Percentiles rank a stretch among this genome's conserved stretches.
Evolutionary conservation across 2,113 vertebrate species (phyloP).

Genomic region (Tinamus guttatus): DNA sequence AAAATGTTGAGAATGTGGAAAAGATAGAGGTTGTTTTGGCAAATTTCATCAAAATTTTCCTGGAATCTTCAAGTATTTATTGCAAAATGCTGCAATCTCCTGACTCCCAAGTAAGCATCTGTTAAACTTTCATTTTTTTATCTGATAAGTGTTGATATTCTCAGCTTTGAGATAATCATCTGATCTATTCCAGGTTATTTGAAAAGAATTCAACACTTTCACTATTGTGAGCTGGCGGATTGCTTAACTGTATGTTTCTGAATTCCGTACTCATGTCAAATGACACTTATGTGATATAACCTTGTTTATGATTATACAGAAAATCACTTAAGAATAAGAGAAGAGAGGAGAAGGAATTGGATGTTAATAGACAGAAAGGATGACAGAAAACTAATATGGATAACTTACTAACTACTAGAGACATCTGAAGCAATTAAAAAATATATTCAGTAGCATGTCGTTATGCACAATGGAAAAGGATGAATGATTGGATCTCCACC

Average conservation of each 20-base stretch:
- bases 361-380: neutral
- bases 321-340: neutral
- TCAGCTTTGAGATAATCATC: neutral
- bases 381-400: neutral
- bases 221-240: neutral
- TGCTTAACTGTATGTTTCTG: neutral
- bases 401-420: neutral
- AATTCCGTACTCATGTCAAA: neutral
- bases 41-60: neutral
- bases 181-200: neutral
- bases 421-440: neutral
- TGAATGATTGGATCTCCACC: neutral
- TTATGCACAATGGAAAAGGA: neutral
- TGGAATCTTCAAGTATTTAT: neutral
- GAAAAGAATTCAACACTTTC: neutral
- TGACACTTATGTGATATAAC: neutral
- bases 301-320: neutral
- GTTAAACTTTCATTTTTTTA: neutral
- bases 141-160: neutral
- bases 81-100: neutral
- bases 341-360: neutral
- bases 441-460: fast-evolving
- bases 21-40: neutral
- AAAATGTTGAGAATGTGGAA: neutral
- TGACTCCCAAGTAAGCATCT: neutral